Evolutionary conservation across 92 coral and sea anemone species (phyloP), one percentile per base, ranked within the genome.

Genomic region (Palythoa caribaeorum): DNA sequence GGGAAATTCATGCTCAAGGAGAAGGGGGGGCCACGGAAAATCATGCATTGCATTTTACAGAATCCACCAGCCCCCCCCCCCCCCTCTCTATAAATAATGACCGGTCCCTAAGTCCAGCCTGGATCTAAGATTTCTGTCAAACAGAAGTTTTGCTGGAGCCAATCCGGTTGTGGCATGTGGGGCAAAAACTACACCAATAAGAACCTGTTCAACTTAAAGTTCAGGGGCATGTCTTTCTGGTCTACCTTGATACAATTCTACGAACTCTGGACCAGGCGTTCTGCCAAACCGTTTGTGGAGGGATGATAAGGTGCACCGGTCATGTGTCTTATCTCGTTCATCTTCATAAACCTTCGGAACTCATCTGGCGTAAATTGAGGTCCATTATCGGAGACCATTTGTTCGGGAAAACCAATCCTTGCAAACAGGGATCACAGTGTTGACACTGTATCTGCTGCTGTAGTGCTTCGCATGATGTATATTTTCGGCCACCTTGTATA

Each of bases 281-380:
- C 47, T 40, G 1, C 47, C 47, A 40, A 40, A 40, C 47, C 47
- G 47, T 40, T 40, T 40, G 47, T 89, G 28, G 92, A 10, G 10
- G 88, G 92, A 19, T 83, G 87, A 60, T 88, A 88, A 13, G 91
- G 91, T 36, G 88, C 89, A 1, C 88, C 92, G 4, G 66, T 89
- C 3, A 89, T 74, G 44, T 89, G 91, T 14, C 88, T 55, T 12
- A 89, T 83, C 16, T 78, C 88, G 47, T 83, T 83, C 10, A 47
- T 50, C 16, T 54, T 16, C 1, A 17, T 66, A 20, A 89, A 89
- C 39, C 38, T 51, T 66, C 71, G 79, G 21, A 87, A 87, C 48
- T n/a, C 80, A 13, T 79, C 86, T 7, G 87, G 40, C 3, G 76
- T 79, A 21, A 88, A 79, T 38, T 88, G 90, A 11, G 84, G 84